Evolutionary conservation across 1,140 invertebrate species (phyloP), one percentile per base, ranked within the genome.

Genomic region (Drosophila parvula): DNA sequence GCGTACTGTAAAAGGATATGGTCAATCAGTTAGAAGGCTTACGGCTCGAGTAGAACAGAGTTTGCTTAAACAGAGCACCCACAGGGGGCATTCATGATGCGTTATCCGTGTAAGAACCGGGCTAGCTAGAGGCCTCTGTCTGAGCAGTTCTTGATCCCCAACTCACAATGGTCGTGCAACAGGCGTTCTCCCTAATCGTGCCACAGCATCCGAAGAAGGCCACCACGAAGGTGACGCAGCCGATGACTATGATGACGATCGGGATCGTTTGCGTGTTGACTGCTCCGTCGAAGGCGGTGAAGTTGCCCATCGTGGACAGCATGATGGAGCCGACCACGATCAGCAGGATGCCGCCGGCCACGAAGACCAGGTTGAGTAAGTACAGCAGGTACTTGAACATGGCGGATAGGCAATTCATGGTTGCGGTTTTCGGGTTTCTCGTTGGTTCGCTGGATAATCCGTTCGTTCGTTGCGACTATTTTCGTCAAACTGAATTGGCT

Each of bases 131-230:
- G 36, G 22, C 11, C 36, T 38, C 12, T 14, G 12, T n/a, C 47
- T 32, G 10, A 50, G 7, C 5, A 32, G 9, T 34, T 50, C 9
- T 30, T 18, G 6, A 9, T 18, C 14, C 12, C 5, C 12, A 9
- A 92, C 94, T 94, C 92, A 96, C 96, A 67, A 95, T 96, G 75
- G 96, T 94, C 8, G 96, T 93, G 95, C 97, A 97, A 92, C 96
- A 97, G 78, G 95, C 94, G 81, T 95, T 96, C 88, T 97, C 96
- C 62, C 95, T 94, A 47, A 96, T 95, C 1, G 96, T 96, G 45
- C 96, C 96, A 80, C 96, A 97, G 92, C 96, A 97, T 79, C 96
- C 96, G 78, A 97, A 95, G 93, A 96, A 97, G 11, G 96, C 94
- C 44, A 97, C 94, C 16, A 96, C 71, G 80, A 97, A 96, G 57